Percentiles rank a stretch among this genome's conserved stretches.
These are phyloP conservation scores for Icerya purchasi DNA, from an alignment of 2,888 invertebrate species.

Conservation along the genomic window DNA sequence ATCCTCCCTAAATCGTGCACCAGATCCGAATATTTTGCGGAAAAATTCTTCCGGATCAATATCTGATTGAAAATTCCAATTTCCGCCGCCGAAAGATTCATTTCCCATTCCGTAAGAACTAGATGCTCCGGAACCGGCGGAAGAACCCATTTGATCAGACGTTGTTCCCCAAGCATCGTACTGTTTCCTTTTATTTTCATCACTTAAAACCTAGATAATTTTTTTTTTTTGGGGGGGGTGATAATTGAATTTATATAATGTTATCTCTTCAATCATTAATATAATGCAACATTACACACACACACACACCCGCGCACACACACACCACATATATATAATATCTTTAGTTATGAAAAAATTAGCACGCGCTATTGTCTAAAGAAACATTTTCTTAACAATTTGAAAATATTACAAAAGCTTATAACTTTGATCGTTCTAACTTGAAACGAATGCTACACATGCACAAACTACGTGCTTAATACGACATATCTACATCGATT, in stretches of 20 bases:
- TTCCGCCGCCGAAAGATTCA: slow-evolving; percentile 39
- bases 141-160: slow-evolving; percentile 63
- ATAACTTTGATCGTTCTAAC: no score
- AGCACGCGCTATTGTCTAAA: no score
- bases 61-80: slow-evolving; percentile 67
- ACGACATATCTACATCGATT: no score
- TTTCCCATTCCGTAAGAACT: slow-evolving; percentile 21
- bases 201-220: slow-evolving; percentile 49
- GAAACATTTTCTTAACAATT: no score
- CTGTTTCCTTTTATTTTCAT: slow-evolving; percentile 73
- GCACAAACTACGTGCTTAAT: no score
- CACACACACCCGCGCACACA: no score
- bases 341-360: no score
- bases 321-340: not conserved
- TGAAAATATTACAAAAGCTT: no score
- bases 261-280: not conserved
- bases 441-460: no score
- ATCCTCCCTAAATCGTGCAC: slow-evolving; percentile 17
- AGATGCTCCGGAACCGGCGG: slow-evolving; percentile 33
- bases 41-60: slow-evolving; percentile 94
- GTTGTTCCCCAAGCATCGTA: slow-evolving; percentile 87
- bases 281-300: not conserved
- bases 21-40: slow-evolving; percentile 61
- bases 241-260: not conserved
- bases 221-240: no score